Evolutionary conservation across 2,888 invertebrate genomes (phyloP).

Genomic region (Patella depressa): DNA sequence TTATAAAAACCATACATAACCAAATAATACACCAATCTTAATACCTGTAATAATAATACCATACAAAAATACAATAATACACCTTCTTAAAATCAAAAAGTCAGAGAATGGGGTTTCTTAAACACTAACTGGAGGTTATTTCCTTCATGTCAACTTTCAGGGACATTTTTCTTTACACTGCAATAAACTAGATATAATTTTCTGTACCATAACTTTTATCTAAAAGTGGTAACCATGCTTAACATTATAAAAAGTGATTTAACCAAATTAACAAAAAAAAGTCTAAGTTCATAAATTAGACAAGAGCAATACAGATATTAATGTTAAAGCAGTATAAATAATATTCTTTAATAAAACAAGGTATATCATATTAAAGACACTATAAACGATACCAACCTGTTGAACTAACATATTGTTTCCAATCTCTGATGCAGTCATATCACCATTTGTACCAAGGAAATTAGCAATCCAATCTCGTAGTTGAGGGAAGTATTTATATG

Average conservation of each 20-base stretch:
- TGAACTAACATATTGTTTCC: constrained; percentile 68
- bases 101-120: neutral
- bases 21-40: constrained; percentile 65
- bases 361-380: neutral
- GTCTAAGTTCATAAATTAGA: too few relatives aligned
- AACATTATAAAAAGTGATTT: too few relatives aligned
- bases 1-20: constrained; percentile 68
- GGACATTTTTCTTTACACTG: too few relatives aligned
- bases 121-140: neutral
- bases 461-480: constrained; percentile 64
- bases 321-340: too few relatives aligned
- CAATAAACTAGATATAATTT: too few relatives aligned
- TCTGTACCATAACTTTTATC: too few relatives aligned
- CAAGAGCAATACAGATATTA: too few relatives aligned
- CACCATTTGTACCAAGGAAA: constrained; percentile 65
- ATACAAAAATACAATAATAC: neutral
- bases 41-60: constrained; percentile 53
- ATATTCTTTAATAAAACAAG: neutral
- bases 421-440: constrained; percentile 68
- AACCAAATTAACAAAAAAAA: too few relatives aligned
- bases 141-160: too few relatives aligned
- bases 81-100: too few relatives aligned
- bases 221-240: too few relatives aligned
- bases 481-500: constrained; percentile 53
- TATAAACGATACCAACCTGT: constrained; percentile 49